Evolutionary conservation across 2,888 invertebrate species (phyloP).

Genomic region (Ypsolopha sequella): DNA sequence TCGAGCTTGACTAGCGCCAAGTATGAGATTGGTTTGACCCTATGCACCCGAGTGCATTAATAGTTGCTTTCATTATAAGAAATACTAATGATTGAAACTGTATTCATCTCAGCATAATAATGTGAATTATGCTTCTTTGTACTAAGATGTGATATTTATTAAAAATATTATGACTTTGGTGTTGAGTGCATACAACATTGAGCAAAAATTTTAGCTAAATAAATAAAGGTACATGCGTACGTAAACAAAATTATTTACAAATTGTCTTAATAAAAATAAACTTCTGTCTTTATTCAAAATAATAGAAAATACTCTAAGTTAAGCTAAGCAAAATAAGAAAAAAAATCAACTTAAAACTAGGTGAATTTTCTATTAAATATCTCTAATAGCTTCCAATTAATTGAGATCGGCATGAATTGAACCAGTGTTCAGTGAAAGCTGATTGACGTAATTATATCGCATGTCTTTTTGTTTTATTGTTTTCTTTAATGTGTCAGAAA

Average conservation of each 20-base stretch:
- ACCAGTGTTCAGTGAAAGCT: slow-evolving; percentile 5
- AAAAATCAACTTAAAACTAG: slow-evolving; percentile 26
- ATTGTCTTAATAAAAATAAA: slow-evolving; percentile 48
- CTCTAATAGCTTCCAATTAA: slow-evolving; percentile 65
- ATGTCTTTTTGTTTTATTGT: background rate
- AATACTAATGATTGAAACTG: slow-evolving; percentile 3
- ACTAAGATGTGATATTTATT: slow-evolving; percentile 47
- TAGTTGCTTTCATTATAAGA: background rate
- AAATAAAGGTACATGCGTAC: slow-evolving; percentile 32
- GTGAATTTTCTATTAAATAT: slow-evolving; percentile 32
- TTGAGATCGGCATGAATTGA: slow-evolving; percentile 56
- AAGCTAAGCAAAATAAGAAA: slow-evolving; percentile 44
- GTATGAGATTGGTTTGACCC: slow-evolving; percentile 9
- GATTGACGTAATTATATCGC: background rate
- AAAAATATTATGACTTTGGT: slow-evolving; percentile 64
- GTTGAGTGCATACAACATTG: slow-evolving; percentile 66
- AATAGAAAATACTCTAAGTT: slow-evolving; percentile 29
- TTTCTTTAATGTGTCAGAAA: background rate
- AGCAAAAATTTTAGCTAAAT: slow-evolving; percentile 68
- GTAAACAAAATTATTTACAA: slow-evolving; percentile 48
- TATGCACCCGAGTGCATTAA: background rate
- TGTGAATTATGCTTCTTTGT: slow-evolving; percentile 56
- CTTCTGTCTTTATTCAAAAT: slow-evolving; percentile 53
- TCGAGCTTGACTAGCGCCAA: slow-evolving; percentile 39
- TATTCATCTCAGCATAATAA: slow-evolving; percentile 9